Evolutionary conservation across 2,888 invertebrate species (phyloP).

Genomic region (Dysmachus trigonus): DNA sequence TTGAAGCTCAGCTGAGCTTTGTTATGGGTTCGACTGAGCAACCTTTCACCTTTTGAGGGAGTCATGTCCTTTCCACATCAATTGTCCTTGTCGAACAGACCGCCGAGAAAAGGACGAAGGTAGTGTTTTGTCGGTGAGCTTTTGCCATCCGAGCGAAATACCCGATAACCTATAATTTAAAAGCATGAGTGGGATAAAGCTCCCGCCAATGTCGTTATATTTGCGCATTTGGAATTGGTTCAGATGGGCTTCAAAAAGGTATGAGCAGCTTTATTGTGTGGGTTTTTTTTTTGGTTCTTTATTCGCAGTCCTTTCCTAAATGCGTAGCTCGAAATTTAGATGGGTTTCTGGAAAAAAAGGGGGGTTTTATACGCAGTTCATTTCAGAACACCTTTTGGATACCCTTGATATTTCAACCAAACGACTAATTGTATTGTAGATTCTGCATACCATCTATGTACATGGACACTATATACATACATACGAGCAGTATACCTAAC

Average conservation of each 20-base stretch:
- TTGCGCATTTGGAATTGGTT: not conserved
- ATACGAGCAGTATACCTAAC: not conserved
- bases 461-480: not conserved
- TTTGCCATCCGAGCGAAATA: not conserved
- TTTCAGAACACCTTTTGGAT: not conserved
- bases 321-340: not conserved
- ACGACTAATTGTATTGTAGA: not conserved
- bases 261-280: not conserved
- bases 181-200: conserved; percentile 17
- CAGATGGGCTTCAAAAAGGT: not conserved
- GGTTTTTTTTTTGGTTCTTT: not conserved
- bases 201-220: not conserved
- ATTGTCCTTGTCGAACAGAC: not conserved
- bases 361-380: not conserved
- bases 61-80: conserved; percentile 4
- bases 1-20: conserved; percentile 26
- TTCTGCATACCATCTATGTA: not conserved
- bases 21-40: conserved; percentile 22
- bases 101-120: not conserved
- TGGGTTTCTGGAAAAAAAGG: not conserved
- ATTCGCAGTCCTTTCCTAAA: not conserved
- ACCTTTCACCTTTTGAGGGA: conserved; percentile 34
- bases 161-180: not conserved
- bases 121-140: not conserved
- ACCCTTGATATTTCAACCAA: not conserved